Conservation (phyloP, 2,113 vertebrate species). For the Triplophysa siluroides region DNA sequence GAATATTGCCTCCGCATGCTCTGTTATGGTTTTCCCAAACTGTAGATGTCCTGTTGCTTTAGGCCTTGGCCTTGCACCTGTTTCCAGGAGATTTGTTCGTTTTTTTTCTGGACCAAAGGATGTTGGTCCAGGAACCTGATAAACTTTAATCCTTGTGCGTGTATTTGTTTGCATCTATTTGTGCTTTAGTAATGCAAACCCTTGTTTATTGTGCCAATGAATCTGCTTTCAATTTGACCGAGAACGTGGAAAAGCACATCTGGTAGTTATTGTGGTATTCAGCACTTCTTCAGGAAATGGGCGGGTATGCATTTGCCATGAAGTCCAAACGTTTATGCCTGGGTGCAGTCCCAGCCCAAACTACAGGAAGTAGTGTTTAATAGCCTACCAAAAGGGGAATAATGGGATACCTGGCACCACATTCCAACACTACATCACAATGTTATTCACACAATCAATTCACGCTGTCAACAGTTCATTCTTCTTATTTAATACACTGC, state of each 20-base stretch:
- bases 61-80: neutral
- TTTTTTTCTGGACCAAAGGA: too few species aligned
- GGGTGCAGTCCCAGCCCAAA: conserved; percentile 61
- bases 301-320: conserved; percentile 66
- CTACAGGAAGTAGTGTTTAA: conserved; percentile 49
- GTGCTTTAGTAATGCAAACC: neutral
- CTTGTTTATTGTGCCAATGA: conserved; percentile 11
- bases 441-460: neutral
- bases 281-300: conserved; percentile 75
- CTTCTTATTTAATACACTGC: neutral
- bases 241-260: conserved; percentile 71
- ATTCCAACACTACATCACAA: neutral
- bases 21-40: too few species aligned
- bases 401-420: conserved; percentile 11
- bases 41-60: neutral
- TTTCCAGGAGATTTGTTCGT: too few species aligned
- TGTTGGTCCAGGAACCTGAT: neutral
- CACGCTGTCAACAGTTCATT: neutral
- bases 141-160: neutral
- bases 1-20: too few species aligned
- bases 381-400: conserved; percentile 15
- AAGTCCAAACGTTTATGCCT: conserved; percentile 66
- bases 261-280: conserved; percentile 80
- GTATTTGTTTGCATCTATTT: neutral
- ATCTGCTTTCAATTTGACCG: neutral